These are phyloP conservation scores for Parazoanthus darwini DNA, from an alignment of 92 coral and sea anemone species.

Conservation along the genomic window DNA sequence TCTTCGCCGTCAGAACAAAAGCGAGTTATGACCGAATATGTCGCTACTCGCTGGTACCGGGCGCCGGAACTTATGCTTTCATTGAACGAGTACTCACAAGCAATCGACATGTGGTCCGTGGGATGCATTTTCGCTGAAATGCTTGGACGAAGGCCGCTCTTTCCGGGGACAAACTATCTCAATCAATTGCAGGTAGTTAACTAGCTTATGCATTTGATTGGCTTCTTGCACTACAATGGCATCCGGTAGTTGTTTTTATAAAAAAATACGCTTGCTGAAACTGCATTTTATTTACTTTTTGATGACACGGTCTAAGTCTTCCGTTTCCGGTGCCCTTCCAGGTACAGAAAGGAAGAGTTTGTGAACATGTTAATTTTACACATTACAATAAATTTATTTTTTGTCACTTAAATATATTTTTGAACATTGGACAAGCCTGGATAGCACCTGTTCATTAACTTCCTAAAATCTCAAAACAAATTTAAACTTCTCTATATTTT, in stretches of 20 bases:
- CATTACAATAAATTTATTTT: background rate
- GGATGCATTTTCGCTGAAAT: constrained; percentile 99
- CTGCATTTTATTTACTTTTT: constrained; percentile 22
- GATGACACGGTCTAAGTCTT: background rate
- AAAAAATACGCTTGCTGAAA: too few relatives aligned
- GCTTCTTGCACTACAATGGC: constrained; percentile 12
- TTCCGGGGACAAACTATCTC: constrained; percentile 95
- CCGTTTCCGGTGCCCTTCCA: background rate
- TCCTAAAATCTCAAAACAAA: too few relatives aligned
- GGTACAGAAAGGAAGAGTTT: background rate
- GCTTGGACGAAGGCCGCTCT: constrained; percentile 91
- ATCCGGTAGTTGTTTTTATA: too few relatives aligned
- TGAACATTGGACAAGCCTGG: too few relatives aligned
- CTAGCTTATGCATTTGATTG: background rate
- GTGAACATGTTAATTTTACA: background rate
- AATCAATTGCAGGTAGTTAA: constrained; percentile 89
- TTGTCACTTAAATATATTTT: background rate
- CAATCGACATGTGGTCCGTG: constrained; percentile 98
- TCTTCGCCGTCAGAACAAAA: constrained; percentile 95
- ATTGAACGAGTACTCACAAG: constrained; percentile 91
- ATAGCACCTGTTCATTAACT: too few relatives aligned
- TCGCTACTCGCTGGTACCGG: constrained; percentile 96
- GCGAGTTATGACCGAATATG: constrained; percentile 96
- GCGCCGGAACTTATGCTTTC: constrained; percentile 97
- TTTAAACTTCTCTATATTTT: too few relatives aligned